Evolutionary conservation across 1,140 invertebrate genomes (phyloP).

Genomic region (Leptonema lineaticorne): DNA sequence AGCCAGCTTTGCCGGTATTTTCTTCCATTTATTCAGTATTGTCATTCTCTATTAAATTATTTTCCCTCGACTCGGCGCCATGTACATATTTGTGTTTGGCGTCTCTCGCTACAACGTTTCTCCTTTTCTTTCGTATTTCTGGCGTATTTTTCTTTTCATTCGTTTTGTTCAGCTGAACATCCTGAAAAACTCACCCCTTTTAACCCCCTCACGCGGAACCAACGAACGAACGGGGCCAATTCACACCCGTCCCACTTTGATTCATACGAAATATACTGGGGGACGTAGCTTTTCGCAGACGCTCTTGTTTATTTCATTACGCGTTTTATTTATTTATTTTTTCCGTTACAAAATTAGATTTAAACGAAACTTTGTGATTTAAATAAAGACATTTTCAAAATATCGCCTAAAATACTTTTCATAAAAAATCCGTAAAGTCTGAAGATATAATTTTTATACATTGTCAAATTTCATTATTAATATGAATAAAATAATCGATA

Average conservation of each 20-base stretch:
- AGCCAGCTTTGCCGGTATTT: constrained; percentile 25
- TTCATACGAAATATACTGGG: no score
- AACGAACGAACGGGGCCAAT: background rate
- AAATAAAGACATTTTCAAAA: background rate
- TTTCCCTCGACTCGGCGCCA: constrained; percentile 33
- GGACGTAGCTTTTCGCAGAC: constrained; percentile 11
- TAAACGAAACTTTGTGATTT: constrained; percentile 3
- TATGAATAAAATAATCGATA: no score
- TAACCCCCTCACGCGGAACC: background rate
- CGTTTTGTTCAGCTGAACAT: no score
- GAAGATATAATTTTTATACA: no score
- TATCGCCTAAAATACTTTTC: no score
- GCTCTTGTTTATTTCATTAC: constrained; percentile 5
- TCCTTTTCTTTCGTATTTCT: background rate
- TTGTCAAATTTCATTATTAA: no score
- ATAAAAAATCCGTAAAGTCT: no score
- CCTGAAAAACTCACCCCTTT: background rate
- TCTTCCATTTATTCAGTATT: constrained; percentile 31
- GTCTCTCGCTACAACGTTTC: constrained; percentile 22
- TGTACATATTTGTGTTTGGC: constrained; percentile 36
- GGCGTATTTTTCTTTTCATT: background rate
- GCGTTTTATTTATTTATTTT: background rate
- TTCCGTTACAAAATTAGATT: background rate
- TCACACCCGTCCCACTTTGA: background rate
- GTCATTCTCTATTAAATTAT: constrained; percentile 40